Conservation (phyloP, 2,113 vertebrate species). For the Anoplopoma fimbria region DNA sequence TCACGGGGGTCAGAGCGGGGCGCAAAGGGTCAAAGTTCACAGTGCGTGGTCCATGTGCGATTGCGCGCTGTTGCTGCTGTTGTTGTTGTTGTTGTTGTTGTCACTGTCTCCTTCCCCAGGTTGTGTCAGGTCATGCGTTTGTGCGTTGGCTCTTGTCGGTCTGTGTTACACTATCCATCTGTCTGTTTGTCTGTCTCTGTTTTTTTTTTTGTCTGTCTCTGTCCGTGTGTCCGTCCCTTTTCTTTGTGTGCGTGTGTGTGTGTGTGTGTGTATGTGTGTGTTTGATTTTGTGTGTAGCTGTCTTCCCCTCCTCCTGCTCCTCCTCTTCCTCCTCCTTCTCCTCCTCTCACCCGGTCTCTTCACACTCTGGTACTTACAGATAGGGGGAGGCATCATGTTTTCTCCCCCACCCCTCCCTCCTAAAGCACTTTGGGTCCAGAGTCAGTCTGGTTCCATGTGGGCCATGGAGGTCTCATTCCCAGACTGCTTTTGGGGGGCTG, state of each 20-base stretch:
- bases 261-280: conserved; percentile 48
- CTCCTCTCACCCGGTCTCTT: conserved; percentile 79
- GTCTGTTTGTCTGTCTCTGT: conserved; percentile 67
- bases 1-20: conserved; percentile 13
- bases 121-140: conserved; percentile 81
- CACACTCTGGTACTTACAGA: conserved; percentile 80
- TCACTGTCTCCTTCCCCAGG: conserved; percentile 79
- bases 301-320: conserved; percentile 81
- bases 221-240: conserved; percentile 55
- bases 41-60: conserved; percentile 37
- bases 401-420: not conserved
- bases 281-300: conserved; percentile 71
- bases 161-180: conserved; percentile 80
- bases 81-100: conserved; percentile 69
- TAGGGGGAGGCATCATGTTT: conserved; percentile 9
- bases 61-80: conserved; percentile 67
- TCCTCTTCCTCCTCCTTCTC: conserved; percentile 78
- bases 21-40: conserved; percentile 37
- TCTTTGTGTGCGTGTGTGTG: conserved; percentile 49
- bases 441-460: not conserved
- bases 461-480: not conserved
- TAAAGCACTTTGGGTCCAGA: conserved; percentile 6
- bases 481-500: conserved; percentile 11
- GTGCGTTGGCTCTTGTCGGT: conserved; percentile 80
- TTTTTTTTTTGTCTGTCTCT: conserved; percentile 47